Evolutionary conservation across 2,888 invertebrate genomes (phyloP), one percentile per base, ranked within the genome.

Genomic region (Metalampra italica): DNA sequence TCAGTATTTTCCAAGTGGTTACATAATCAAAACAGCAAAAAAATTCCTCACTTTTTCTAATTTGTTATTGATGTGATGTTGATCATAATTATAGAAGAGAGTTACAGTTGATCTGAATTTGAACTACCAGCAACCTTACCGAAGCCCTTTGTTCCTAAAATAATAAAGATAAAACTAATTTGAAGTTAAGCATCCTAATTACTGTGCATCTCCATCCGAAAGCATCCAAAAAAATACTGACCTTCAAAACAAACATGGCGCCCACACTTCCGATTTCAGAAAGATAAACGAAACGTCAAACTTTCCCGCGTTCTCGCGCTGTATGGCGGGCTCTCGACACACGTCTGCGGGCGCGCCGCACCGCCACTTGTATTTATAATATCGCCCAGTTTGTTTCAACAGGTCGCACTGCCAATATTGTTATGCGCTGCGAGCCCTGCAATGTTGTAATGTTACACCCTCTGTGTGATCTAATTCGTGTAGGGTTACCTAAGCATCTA

Each of bases 321-420:
- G 73, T 36, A 36, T 71, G 72, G 74, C 75, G 69, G 36, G 68
- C 68, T 59, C 68, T 63, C 73, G 58, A 70, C 64, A 76, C 74
- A 77, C 73, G 73, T 83, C 75, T 82, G 82, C 63, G 68, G n/a
- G 64, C 72, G 70, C 67, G 63, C 54, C 60, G 60, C 60, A 58
- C 67, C 42, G 56, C 65, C 69, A 77, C 85, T 74, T 81, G 83
- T 88, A 88, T 88, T 85, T 88, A 88, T 88, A 88, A 88, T 74
- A 84, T 88, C 77, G 81, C 72, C 49, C 55, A 68, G 67, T 75
- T 74, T 80, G 74, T 15, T 39, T n/a, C 82, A 78, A 77, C 78
- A 78, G 75, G 62, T 57, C 58, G 56, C 62, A 60, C 65, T 22
- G 2, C n/a, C n/a, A 64, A 80, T 79, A 83, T 84, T 79, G 79